Evolutionary conservation across 1,140 invertebrate species (phyloP), one percentile per base, ranked within the genome.

Genomic region (Philotrypesis tridentata): DNA sequence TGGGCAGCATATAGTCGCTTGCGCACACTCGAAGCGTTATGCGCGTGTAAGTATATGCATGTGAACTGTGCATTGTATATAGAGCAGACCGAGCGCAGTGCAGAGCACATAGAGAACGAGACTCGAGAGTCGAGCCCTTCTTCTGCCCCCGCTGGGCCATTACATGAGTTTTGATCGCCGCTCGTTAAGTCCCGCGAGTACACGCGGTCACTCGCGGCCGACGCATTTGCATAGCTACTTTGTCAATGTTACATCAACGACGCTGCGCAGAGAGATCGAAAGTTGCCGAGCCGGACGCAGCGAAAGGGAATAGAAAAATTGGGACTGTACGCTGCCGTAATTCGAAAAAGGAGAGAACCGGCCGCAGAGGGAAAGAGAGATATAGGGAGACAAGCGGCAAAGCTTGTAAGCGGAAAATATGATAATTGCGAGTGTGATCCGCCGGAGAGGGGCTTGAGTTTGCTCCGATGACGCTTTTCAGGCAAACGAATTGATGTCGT

Each of bases 161-260:
- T 91, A 91, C 90, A 89, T 83, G 89, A 89, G 83, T 90, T 91
- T 90, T 90, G 88, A 91, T 89, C 87, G 85, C 84, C 73, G 82
- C 84, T 87, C 88, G 87, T 91, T 88, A 89, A 85, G 82, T 83
- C 17, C 33, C 40, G 40, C 83, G 82, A 79, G 83, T 86, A 88
- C 87, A 88, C 84, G 85, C 84, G 83, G 84, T 81, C 77, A 65
- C n/a, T 76, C 29, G 40, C n/a, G 25, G 40, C 25, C 40, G n/a
- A 70, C n/a, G 9, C 61, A 76, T 75, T 74, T 75, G 79, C 71
- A 80, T 73, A 80, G 79, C 72, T 86, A 87, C 86, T 89, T 89
- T 88, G 86, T 90, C 89, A 88, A 85, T 84, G 85, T 86, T 84
- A 82, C 86, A 82, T 88, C 86, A 83, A 82, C 82, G 73, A 75